Base-by-base conservation (phyloP, 2,113 vertebrate genomes). In the Phoenicopterus ruber region DNA sequence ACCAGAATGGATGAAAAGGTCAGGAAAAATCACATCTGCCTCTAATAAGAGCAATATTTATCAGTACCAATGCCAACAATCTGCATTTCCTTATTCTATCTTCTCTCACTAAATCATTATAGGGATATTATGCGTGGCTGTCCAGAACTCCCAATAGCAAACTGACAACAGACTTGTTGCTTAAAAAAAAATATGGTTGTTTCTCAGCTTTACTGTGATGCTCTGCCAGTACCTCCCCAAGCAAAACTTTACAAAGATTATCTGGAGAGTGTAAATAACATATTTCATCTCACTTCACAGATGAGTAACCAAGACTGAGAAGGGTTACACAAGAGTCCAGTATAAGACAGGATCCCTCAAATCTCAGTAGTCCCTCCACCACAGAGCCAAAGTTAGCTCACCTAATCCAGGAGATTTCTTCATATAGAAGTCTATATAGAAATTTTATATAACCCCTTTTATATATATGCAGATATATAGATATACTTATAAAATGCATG, bases 21-120 rank as follows among this genome's bases (percentile, higher is more conserved):
- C 82, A 80, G 76, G 38, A 55, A 16, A 66, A 77, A 49, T 21
- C 89, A 90, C 93, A 95, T 92, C 94, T 97, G 95, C 82, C 87
- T 88, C 92, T 11, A 85, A 86, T 44, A 62, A 80, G 42, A 34
- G 42, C 61, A 38, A 3, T 13, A 66, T 34, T 57, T 42, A 80
- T 63, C 82, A 38, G 42, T 2, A 52, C 55, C 55, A 34, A 5
- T 1, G 47, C 52, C 55, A 79, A 10, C 87, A 36, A 15, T 38
- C 90, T 69, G 90, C 71, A 26, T 47, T 88, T 58, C 82, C 74
- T 80, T 58, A 5, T 8, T 61, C 67, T 14, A 0, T 10, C 40
- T 31, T 47, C 32, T 69, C 54, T 36, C 9, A 34, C 70, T 17
- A 24, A 10, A 32, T 46, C 40, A 6, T 32, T 1, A 4, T 3